Evolutionary conservation across 2,113 vertebrate species (phyloP).

Genomic region (Chloropsis cyanopogon): DNA sequence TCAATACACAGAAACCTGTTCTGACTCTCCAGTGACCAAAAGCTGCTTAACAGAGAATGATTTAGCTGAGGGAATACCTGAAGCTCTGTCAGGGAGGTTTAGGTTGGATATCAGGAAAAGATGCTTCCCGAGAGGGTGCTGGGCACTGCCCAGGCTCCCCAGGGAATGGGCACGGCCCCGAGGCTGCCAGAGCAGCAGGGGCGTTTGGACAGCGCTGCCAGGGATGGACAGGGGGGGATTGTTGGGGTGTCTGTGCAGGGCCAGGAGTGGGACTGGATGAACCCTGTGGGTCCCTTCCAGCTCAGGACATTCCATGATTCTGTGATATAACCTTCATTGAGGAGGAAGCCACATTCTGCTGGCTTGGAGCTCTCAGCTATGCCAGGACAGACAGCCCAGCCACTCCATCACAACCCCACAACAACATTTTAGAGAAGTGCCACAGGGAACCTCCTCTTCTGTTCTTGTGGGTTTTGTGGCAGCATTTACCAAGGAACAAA

Average conservation of each 20-base stretch:
- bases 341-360: neutral
- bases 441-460: neutral
- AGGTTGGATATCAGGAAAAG: neutral
- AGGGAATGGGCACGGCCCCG: rapidly evolving
- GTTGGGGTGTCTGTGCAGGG: neutral
- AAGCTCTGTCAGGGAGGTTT: rapidly evolving
- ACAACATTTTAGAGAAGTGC: neutral
- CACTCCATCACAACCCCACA: neutral
- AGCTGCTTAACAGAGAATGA: neutral
- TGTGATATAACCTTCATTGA: neutral
- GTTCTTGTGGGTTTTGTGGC: neutral
- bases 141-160: neutral
- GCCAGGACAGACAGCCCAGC: neutral
- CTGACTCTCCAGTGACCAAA: neutral
- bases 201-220: rapidly evolving
- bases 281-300: neutral
- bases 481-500: neutral
- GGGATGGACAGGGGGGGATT: neutral
- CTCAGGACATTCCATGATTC: neutral
- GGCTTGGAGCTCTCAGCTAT: neutral
- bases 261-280: neutral
- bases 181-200: neutral
- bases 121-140: neutral
- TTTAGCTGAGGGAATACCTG: neutral
- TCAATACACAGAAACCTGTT: neutral